Base-by-base conservation (phyloP, 2,888 invertebrate species). In the Smittia sp. region DNA sequence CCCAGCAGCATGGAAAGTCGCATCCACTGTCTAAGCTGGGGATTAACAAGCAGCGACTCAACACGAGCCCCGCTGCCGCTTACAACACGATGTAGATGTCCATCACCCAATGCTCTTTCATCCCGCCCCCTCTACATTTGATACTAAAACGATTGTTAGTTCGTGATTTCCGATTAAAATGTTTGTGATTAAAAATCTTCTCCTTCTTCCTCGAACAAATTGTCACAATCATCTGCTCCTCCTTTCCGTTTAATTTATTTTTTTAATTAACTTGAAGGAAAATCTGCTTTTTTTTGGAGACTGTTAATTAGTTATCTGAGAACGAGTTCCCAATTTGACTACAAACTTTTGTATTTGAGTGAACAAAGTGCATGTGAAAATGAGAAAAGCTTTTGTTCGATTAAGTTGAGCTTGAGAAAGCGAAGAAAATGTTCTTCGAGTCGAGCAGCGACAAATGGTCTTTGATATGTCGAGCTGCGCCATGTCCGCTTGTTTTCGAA, bases 1-100 rank as follows among this genome's bases (percentile, higher is more conserved):
- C 91, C 82, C 91, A 92, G 83, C 94, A 95, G 82, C 94, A 93
- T 81, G 95, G 95, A 78, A 93, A 93, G 83, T 94, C 92, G 79
- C 95, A 96, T 86, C 95, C 96, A 77, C 86, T 96, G 80, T 90
- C 94, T 79, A 90, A 91, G 87, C 87, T 96, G 83, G 90, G 89
- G 84, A 86, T 90, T 83, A 88, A 86, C 82, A 89, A 91, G 85
- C 86, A 87, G 78, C 86, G 86, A 84, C 86, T 87, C 84, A 91
- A 90, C 83, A 90, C 92, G 85, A 69, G 52, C 27, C 88, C 90
- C 80, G 18, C 72, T 32, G 81, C 82, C 77, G 91, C 93, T 83
- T 93, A 92, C 85, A 93, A 93, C 86, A 93, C 93, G 80, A 93
- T 93, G 93, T 93, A 58, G 32, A 46, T 46, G 46, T 11, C 46